A percentile compares a stretch with the other conserved stretches of the same genome.
These are phyloP conservation scores for Glyphotaelius pellucidus DNA, from an alignment of 2,888 invertebrate species.

Conservation along the genomic window DNA sequence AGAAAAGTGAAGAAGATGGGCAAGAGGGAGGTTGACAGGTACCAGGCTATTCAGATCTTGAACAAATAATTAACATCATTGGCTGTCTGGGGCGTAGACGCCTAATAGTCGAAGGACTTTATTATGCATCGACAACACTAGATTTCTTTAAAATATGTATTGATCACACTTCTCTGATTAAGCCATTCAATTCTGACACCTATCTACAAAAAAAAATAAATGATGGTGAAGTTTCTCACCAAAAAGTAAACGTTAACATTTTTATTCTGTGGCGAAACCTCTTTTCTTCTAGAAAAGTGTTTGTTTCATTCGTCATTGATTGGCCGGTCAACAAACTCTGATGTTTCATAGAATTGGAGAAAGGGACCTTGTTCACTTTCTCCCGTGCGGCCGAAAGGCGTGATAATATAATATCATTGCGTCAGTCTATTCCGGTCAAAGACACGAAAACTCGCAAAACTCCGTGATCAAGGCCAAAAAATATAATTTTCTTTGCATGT, in stretches of 20 bases:
- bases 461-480: background rate
- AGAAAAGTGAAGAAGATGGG: too few species aligned
- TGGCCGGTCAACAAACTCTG: conserved; percentile 64
- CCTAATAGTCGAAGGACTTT: too few species aligned
- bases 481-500: background rate
- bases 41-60: background rate
- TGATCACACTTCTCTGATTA: background rate
- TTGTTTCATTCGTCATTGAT: conserved; percentile 33
- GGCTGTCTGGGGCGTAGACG: too few species aligned
- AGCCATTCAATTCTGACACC: background rate
- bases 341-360: conserved; percentile 64
- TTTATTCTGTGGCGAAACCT: background rate
- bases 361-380: conserved; percentile 66
- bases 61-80: background rate
- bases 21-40: background rate
- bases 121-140: background rate
- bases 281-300: background rate
- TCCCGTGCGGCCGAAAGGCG: conserved; percentile 54
- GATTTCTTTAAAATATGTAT: background rate
- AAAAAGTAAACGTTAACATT: background rate
- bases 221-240: background rate
- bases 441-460: background rate
- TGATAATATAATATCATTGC: conserved; percentile 57
- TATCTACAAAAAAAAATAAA: background rate
- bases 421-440: conserved; percentile 57